Evolutionary conservation across 2,113 vertebrate species (phyloP).

Genomic region (Acrocephalus arundinaceus): DNA sequence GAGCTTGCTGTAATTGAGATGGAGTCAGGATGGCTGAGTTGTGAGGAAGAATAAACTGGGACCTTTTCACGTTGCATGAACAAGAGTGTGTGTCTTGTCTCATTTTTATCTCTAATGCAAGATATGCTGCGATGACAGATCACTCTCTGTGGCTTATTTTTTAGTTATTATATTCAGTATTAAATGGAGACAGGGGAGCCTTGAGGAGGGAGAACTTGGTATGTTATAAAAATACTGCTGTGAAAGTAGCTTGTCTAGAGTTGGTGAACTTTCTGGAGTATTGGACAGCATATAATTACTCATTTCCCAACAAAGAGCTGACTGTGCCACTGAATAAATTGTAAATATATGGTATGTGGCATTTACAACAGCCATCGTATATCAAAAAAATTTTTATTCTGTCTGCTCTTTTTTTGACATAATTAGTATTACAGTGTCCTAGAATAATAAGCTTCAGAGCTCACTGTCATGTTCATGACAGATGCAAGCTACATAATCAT

Average conservation of each 20-base stretch:
- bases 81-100: not conserved
- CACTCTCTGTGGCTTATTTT: not conserved
- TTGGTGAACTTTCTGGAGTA: constrained; percentile 30
- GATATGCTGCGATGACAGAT: not conserved
- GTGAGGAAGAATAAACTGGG: not conserved
- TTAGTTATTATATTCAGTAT: not conserved
- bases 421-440: constrained; percentile 72
- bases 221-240: not conserved
- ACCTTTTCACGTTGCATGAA: not conserved
- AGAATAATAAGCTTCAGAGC: constrained; percentile 71
- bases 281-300: constrained; percentile 47
- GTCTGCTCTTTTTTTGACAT: constrained; percentile 69
- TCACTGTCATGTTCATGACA: constrained; percentile 66
- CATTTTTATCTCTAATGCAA: not conserved
- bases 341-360: constrained; percentile 55
- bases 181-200: not conserved
- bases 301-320: constrained; percentile 36
- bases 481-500: constrained; percentile 72
- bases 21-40: not conserved
- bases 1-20: too few relatives aligned
- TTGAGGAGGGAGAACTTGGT: not conserved
- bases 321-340: constrained; percentile 29
- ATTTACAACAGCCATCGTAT: constrained; percentile 60
- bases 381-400: constrained; percentile 67
- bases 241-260: constrained; percentile 2